phyloP scores from a whole-genome alignment of 2,797 vertebrate genomes.

The Pantherophis vulpinus region DNA sequence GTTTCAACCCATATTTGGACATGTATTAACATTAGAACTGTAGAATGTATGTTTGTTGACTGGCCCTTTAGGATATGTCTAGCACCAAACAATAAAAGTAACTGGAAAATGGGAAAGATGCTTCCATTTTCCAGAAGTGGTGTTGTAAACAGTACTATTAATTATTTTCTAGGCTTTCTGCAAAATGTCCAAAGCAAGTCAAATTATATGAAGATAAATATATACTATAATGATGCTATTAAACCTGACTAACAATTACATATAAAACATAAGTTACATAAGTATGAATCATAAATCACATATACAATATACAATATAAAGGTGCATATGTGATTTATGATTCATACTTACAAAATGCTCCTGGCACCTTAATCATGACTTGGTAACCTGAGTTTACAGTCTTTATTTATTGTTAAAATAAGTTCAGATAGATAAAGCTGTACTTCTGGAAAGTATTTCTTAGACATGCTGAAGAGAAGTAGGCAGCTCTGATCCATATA shows the following conservation, averaged over 20 bases:
- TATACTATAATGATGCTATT: background rate
- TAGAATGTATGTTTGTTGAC: slow-evolving; percentile 5
- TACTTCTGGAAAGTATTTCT: background rate
- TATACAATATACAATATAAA: background rate
- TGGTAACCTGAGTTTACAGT: background rate
- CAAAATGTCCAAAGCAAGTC: background rate
- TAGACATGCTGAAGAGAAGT: background rate
- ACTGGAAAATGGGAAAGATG: slow-evolving; percentile 16
- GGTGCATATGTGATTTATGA: background rate
- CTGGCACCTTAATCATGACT: background rate
- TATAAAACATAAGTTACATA: background rate
- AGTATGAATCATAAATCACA: background rate
- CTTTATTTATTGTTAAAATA: background rate
- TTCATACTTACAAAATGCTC: background rate
- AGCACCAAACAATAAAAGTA: slow-evolving; percentile 24
- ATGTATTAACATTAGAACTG: slow-evolving; percentile 43
- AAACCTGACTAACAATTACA: background rate
- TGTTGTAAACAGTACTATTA: background rate
- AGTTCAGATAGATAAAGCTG: background rate
- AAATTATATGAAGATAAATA: background rate
- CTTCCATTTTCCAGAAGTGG: slow-evolving; percentile 24
- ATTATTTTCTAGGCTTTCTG: background rate
- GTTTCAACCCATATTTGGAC: slow-evolving; percentile 54
- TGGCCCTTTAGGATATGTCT: slow-evolving; percentile 13
- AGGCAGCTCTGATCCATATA: background rate